These are phyloP conservation scores for Xiphorhynchus elegans DNA, from an alignment of 2,113 vertebrate species.

Conservation along the genomic window DNA sequence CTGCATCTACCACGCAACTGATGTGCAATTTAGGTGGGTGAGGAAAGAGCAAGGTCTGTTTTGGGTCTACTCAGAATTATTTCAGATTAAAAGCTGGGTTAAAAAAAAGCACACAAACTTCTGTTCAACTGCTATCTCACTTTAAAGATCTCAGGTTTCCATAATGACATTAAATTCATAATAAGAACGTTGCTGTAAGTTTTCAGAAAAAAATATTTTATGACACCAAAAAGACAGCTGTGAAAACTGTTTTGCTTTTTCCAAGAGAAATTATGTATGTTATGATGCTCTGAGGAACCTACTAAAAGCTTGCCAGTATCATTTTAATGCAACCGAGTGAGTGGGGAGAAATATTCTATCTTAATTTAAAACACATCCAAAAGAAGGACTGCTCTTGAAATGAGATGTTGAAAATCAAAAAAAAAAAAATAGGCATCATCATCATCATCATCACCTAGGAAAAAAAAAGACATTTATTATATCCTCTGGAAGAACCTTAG, in stretches of 20 bases:
- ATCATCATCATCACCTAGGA: constrained; percentile 60
- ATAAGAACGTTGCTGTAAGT: constrained; percentile 21
- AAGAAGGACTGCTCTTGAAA: constrained; percentile 61
- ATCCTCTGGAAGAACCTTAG: constrained; percentile 66
- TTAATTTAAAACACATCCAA: constrained; percentile 52
- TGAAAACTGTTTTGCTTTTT: constrained; percentile 35
- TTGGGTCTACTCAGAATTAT: constrained; percentile 34
- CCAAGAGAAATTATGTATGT: constrained; percentile 33
- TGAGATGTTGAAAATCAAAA: constrained; percentile 54
- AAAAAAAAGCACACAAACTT: background rate
- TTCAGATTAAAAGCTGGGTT: constrained; percentile 46
- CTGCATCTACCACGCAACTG: constrained; percentile 8
- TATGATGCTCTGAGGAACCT: constrained; percentile 56
- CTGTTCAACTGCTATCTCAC: constrained; percentile 32
- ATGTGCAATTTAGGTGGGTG: background rate
- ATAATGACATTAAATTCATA: constrained; percentile 70
- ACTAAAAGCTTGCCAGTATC: constrained; percentile 45
- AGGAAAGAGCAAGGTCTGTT: background rate
- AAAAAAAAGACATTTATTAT: constrained; percentile 67
- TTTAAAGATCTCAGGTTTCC: constrained; percentile 69
- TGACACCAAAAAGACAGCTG: constrained; percentile 32
- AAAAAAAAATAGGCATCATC: constrained; percentile 44
- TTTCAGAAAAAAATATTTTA: constrained; percentile 39
- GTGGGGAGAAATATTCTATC: constrained; percentile 58
- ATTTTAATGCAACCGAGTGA: constrained; percentile 49